Percentiles rank a stretch among this genome's conserved stretches.
Evolutionary conservation across 2,113 vertebrate genomes (phyloP).

Genomic region (Corythaeola cristata): DNA sequence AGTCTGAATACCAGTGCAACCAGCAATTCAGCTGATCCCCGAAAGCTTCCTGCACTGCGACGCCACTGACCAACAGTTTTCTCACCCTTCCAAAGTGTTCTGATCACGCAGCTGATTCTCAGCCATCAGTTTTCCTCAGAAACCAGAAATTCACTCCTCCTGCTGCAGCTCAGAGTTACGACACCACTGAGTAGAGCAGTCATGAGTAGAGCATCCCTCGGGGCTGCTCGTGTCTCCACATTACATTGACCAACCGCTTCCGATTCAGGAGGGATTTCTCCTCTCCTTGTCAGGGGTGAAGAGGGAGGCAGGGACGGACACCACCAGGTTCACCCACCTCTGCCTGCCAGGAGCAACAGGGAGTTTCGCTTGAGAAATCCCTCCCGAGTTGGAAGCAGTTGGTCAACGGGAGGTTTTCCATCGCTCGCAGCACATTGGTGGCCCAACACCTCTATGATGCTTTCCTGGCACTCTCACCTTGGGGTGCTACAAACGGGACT

Average conservation of each 20-base stretch:
- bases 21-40: not conserved
- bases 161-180: rapidly evolving
- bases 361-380: not conserved
- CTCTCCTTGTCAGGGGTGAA: not conserved
- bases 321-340: not conserved
- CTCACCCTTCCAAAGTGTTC: not conserved
- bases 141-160: rapidly evolving
- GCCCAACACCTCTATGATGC: rapidly evolving
- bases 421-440: too few relatives aligned
- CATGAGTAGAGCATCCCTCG: too few relatives aligned
- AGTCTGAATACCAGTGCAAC: rapidly evolving
- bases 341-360: not conserved
- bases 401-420: not conserved
- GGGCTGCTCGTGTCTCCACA: too few relatives aligned
- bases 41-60: rapidly evolving
- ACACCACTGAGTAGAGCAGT: not conserved
- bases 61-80: not conserved
- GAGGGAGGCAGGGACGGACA: not conserved
- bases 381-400: too few relatives aligned
- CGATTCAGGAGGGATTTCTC: not conserved
- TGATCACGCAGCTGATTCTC: rapidly evolving
- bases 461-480: not conserved
- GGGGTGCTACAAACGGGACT: not conserved
- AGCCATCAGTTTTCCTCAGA: not conserved
- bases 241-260: rapidly evolving